Base-by-base conservation (phyloP, 2,113 vertebrate genomes). In the Nestor notabilis region DNA sequence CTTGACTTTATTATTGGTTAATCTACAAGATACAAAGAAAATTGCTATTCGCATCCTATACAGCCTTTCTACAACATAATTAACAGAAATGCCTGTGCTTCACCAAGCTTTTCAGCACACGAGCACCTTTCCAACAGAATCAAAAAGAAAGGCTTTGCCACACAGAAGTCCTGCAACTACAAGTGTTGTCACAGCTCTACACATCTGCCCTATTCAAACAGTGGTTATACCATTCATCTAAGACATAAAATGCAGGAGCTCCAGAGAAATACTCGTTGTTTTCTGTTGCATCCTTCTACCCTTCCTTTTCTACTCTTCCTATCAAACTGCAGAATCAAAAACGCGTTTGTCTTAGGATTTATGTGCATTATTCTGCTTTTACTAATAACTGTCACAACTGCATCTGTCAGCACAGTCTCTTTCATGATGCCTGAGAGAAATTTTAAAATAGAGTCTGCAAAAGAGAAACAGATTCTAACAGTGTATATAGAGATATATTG, bases 61-160 rank as follows among this genome's bases (percentile, higher is more conserved):
- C 10, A 66, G 17, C 31, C 27, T 19, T 76, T 70, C 37, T n/a
- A 52, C 19, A 61, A 39, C 39, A 25, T 19, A 47, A 23, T 29
- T 35, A 66, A 13, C 25, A 53, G 70, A 47, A 86, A 64, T 0
- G 0, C 5, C 6, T 1, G 6, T 33, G 13, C 5, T 53, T 18
- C 23, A 47, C 7, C 37, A 76, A 53, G 19, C 14, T 74, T 56
- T 50, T 31, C 41, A 50, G 53, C 41, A 53, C 14, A n/a, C 17
- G 39, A 87, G 28, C 33, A 49, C 14, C 19, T 17, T 71, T 77
- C 29, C 9, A 28, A 53, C 44, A 70, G 43, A 49, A 80, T 23
- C 43, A 44, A 77, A 90, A 55, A 35, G 28, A 53, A 68, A 17
- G 37, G 16, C 16, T 61, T 55, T 21, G 27, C 13, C 58, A 69